phyloP scores from a whole-genome alignment of 2,797 vertebrate genomes.

The Chaetodon trifasciatus region DNA sequence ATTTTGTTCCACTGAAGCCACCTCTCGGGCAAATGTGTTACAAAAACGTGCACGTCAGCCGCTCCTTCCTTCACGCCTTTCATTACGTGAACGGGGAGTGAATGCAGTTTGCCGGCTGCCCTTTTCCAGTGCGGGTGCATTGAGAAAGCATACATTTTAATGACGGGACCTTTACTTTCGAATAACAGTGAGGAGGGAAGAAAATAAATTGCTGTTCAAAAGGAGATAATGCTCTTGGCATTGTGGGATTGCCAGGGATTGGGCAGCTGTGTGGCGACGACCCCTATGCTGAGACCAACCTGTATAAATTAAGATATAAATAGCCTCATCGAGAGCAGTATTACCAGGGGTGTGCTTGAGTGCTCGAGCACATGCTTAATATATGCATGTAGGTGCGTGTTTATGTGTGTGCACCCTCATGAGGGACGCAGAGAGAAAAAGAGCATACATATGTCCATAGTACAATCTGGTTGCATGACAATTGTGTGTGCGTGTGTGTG shows the following conservation, averaged over 20 bases:
- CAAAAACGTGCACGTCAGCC: constrained; percentile 68
- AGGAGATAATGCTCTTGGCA: constrained; percentile 96
- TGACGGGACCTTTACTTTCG: constrained; percentile 95
- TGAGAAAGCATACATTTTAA: constrained; percentile 97
- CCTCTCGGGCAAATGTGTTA: constrained; percentile 81
- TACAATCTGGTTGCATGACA: constrained; percentile 65
- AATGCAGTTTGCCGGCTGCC: constrained; percentile 85
- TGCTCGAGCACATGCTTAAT: constrained; percentile 72
- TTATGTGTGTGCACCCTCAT: constrained; percentile 52
- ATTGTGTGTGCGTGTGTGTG: constrained; percentile 41
- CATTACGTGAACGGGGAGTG: constrained; percentile 91
- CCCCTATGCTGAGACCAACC: constrained; percentile 77
- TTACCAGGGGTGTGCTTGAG: constrained; percentile 81
- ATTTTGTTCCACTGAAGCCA: constrained; percentile 86
- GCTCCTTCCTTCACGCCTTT: constrained; percentile 69
- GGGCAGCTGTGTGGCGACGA: constrained; percentile 80
- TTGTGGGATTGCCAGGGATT: constrained; percentile 92
- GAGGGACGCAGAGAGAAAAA: constrained; percentile 55
- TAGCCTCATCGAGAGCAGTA: constrained; percentile 82
- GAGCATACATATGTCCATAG: constrained; percentile 70
- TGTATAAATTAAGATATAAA: constrained; percentile 89
- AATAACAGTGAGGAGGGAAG: constrained; percentile 75
- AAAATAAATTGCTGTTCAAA: constrained; percentile 94
- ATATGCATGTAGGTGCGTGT: constrained; percentile 74
- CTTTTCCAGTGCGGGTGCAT: constrained; percentile 87